Evolutionary conservation across 2,797 vertebrate genomes (phyloP), one percentile per base, ranked within the genome.

Genomic region (Streptopelia turtur): DNA sequence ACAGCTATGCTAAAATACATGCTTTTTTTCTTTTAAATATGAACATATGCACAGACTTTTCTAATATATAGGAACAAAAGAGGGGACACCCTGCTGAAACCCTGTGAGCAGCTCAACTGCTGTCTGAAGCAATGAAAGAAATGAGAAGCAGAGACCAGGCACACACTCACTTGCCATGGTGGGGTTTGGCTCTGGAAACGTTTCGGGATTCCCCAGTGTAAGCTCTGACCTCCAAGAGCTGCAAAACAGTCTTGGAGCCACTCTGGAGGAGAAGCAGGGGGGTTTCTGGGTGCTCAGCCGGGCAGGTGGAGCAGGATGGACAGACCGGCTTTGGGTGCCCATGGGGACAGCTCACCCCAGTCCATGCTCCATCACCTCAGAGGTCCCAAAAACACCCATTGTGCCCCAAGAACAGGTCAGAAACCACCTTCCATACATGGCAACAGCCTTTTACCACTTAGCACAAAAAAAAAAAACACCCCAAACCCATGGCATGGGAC

Each of bases 111-210:
- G 83, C 86, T 84, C 88, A 86, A 64, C 43, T 50, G 91, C 90
- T 94, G 60, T 91, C 68, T 27, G 12, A 69, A 57, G 94, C 0
- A 0, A 50, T 0, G 24, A 63, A 96, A 87, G 93, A 94, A 97
- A 96, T 88, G 76, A 95, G 93, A 90, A 94, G 83, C 95, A 97
- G 94, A 94, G 78, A 59, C 5, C 52, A 79, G 28, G 66, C 80
- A 76, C 77, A 33, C 79, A 71, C 68, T n/a, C 56, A 0, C 74
- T 45, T 8, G 1, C 65, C 9, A 0, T 1, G 28, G 69, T 2
- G 3, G 69, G 87, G 83, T 79, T 63, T 83, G 87, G 80, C 85
- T 90, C 80, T 83, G 76, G 74, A 41, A 94, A 64, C 0, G 0
- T 57, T 93, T 66, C 59, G 84, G 86, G 56, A 64, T 93, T 77